Conservation (phyloP, 2,797 vertebrate species). For the Allobates femoralis region DNA sequence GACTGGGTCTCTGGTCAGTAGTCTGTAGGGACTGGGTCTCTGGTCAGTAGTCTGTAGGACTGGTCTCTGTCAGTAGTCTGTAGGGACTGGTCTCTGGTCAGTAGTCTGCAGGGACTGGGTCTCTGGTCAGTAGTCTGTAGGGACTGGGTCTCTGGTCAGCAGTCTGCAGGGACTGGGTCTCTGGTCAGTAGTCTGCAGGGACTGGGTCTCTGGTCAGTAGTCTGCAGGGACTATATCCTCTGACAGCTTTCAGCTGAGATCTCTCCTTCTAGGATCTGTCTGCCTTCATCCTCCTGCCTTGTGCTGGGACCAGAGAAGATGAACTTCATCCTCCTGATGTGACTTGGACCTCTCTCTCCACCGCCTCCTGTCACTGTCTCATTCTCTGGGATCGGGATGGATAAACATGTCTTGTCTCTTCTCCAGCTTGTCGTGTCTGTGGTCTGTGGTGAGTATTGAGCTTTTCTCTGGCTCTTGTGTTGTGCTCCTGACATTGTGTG, state of each 20-base stretch:
- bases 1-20: not conserved
- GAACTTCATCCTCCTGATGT: slow-evolving; percentile 30
- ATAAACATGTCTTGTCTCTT: slow-evolving; percentile 43
- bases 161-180: not conserved
- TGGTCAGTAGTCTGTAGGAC: not conserved
- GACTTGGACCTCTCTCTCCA: slow-evolving; percentile 14
- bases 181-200: too few relatives aligned
- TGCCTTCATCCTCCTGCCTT: not conserved
- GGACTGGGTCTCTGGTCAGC: not conserved
- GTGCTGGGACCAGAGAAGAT: slow-evolving; percentile 11
- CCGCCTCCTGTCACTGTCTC: not conserved
- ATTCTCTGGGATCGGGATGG: slow-evolving; percentile 22
- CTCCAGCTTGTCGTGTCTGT: slow-evolving; percentile 45
- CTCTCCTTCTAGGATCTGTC: not conserved
- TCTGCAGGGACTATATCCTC: too few relatives aligned
- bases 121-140: not conserved
- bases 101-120: not conserved
- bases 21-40: too few relatives aligned
- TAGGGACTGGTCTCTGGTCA: not conserved
- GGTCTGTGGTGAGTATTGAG: slow-evolving; percentile 49
- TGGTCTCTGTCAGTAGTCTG: not conserved
- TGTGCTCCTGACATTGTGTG: too few relatives aligned
- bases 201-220: too few relatives aligned
- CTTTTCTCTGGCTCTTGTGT: too few relatives aligned
- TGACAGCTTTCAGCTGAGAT: not conserved